A percentile compares a stretch with the other conserved stretches of the same genome.
Conservation (phyloP, 2,888 invertebrate genomes). For the Tiliacea aurago region DNA sequence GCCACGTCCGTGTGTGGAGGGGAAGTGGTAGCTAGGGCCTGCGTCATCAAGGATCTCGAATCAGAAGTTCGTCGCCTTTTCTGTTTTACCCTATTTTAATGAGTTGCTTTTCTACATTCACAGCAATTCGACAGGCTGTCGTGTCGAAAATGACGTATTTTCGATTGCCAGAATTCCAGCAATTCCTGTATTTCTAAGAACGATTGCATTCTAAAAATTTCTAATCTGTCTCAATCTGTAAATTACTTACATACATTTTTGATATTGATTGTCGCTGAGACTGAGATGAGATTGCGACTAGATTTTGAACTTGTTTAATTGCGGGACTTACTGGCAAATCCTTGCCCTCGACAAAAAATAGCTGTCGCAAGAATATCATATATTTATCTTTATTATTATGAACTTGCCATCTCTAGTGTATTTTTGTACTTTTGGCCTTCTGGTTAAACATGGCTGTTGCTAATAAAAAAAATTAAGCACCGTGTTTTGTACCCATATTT, state of each 20-base stretch:
- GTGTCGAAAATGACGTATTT: not conserved
- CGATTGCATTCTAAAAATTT: too few species aligned
- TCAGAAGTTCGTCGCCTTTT: conserved; percentile 87
- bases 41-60: conserved; percentile 92
- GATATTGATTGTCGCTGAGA: not conserved
- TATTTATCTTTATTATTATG: too few species aligned
- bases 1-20: conserved; percentile 94
- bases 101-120: not conserved
- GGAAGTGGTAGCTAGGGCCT: conserved; percentile 92
- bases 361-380: not conserved
- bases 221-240: too few species aligned
- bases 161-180: not conserved
- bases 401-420: too few species aligned
- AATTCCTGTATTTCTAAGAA: too few species aligned
- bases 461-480: too few species aligned
- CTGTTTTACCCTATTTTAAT: not conserved
- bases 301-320: not conserved
- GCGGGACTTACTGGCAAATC: not conserved
- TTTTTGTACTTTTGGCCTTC: too few species aligned
- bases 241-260: not conserved
- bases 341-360: not conserved
- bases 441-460: too few species aligned
- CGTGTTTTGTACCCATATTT: too few species aligned
- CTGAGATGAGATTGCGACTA: not conserved
- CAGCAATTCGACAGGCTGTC: not conserved